Evolutionary conservation across 64 coral and sea anemone genomes (phyloP), one percentile per base, ranked within the genome.

Genomic region (Stylophora pistillata): DNA sequence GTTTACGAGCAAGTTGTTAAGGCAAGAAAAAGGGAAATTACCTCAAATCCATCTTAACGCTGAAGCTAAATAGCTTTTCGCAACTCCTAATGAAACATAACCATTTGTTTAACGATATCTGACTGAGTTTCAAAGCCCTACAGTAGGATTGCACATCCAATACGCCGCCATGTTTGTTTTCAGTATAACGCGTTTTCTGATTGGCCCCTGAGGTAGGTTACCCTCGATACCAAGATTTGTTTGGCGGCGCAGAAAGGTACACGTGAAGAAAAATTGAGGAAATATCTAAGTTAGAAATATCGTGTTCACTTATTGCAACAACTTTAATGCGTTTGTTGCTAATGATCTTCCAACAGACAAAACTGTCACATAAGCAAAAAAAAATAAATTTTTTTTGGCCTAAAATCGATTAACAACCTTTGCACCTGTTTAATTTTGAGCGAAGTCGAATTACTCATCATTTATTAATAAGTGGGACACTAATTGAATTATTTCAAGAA

Each of bases 141-240:
- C 28, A 2, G 57, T 37, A 13, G 33, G 56, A 26, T 56, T 2
- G 10, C 78, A 55, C 59, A 16, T 23, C 58, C 18, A 41, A 64
- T 41, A 7, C 47, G 74, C 79, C 18, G 79, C 79, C 79, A 82
- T 82, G 20, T 82, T 82, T 82, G 79, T 82, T 77, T 82, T 30
- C 32, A 64, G 64, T 66, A 23, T 47, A 82, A 64, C 15, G 58
- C 30, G 16, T 62, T 11, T 47, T 20, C 5, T 82, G 79, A 82
- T 82, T 82, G 79, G 79, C 58, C 64, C 79, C 31, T 64, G 13
- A 4, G 7, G 21, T 16, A 5, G 29, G 79, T 82, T 82, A 59
- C 79, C 79, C 30, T 82, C 59, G 79, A 82, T 34, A 82, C 79
- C 15, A 34, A 33, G 31, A 82, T 82, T 82, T 82, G 79, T 82